Evolutionary conservation across 1,140 invertebrate species (phyloP).

Genomic region (Medauroidea extradentata): DNA sequence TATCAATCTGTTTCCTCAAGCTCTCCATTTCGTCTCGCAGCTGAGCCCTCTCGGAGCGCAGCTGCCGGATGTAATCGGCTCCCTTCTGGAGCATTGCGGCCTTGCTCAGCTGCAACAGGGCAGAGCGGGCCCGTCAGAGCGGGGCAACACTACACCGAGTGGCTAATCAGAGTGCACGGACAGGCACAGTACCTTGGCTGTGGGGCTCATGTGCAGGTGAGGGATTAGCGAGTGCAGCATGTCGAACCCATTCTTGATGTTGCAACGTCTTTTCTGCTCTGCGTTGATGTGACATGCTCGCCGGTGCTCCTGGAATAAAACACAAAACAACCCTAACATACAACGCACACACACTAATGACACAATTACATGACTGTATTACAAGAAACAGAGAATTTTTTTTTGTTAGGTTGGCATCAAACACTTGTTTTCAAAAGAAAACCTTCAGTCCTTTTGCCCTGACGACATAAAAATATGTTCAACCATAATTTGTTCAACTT

Average conservation of each 20-base stretch:
- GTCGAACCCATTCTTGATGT: constrained; percentile 97
- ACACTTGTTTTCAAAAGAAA: too few relatives aligned
- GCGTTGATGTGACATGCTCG: constrained; percentile 90
- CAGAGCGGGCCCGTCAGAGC: background rate
- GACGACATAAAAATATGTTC: too few relatives aligned
- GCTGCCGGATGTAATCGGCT: constrained; percentile 89
- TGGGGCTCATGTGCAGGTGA: constrained; percentile 83
- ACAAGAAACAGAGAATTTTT: too few relatives aligned
- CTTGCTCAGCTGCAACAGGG: constrained; percentile 73
- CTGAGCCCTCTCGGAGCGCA: constrained; percentile 78
- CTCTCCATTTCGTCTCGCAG: constrained; percentile 88
- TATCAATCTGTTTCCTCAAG: constrained; percentile 81
- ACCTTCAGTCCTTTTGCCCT: too few relatives aligned
- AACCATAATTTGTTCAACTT: too few relatives aligned
- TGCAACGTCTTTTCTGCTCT: constrained; percentile 95
- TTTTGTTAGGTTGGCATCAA: too few relatives aligned
- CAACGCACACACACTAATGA: too few relatives aligned
- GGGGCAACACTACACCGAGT: constrained; percentile 3
- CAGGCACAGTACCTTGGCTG: constrained; percentile 65
- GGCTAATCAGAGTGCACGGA: too few relatives aligned
- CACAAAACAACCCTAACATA: background rate
- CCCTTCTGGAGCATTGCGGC: constrained; percentile 96
- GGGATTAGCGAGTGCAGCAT: constrained; percentile 91
- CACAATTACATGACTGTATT: too few relatives aligned
- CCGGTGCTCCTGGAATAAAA: constrained; percentile 54